Evolutionary conservation across 2,113 vertebrate species (phyloP).

Genomic region (Chitala chitala): DNA sequence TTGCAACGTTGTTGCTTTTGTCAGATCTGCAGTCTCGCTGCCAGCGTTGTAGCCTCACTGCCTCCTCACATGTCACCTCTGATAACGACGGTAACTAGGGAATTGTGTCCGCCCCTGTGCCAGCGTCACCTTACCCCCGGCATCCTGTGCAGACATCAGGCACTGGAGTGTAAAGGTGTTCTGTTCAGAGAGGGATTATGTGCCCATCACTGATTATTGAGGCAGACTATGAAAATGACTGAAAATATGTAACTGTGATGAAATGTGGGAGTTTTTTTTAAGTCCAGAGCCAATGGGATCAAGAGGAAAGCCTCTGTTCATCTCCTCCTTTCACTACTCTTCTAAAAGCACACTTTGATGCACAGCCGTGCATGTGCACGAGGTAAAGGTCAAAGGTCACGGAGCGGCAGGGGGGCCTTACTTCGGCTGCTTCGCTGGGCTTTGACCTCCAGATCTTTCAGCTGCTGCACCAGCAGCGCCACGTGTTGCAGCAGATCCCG

Average conservation of each 20-base stretch:
- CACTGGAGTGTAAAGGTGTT: too few relatives aligned
- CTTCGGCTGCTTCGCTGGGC: conserved; percentile 39
- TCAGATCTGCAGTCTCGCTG: neutral
- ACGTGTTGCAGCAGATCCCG: conserved; percentile 74
- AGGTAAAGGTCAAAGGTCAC: neutral
- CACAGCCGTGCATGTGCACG: neutral
- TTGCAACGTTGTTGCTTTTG: neutral
- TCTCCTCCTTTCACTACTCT: neutral
- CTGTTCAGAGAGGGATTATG: too few relatives aligned
- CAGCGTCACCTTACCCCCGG: neutral
- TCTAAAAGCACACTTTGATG: neutral
- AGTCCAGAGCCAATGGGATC: neutral
- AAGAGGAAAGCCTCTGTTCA: neutral
- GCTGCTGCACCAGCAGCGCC: conserved; percentile 73
- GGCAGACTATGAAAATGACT: neutral
- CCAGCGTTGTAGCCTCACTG: neutral
- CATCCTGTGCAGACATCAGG: neutral
- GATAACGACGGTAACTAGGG: neutral
- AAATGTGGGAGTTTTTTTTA: neutral
- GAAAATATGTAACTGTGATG: neutral
- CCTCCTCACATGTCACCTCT: neutral
- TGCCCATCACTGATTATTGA: neutral
- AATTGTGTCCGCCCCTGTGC: neutral
- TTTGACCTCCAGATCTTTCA: conserved; percentile 67
- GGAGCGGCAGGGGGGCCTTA: conserved; percentile 19